Base-by-base conservation (phyloP, 35 echinoderm and acorn worm genomes). In the Chiridota heheva region DNA sequence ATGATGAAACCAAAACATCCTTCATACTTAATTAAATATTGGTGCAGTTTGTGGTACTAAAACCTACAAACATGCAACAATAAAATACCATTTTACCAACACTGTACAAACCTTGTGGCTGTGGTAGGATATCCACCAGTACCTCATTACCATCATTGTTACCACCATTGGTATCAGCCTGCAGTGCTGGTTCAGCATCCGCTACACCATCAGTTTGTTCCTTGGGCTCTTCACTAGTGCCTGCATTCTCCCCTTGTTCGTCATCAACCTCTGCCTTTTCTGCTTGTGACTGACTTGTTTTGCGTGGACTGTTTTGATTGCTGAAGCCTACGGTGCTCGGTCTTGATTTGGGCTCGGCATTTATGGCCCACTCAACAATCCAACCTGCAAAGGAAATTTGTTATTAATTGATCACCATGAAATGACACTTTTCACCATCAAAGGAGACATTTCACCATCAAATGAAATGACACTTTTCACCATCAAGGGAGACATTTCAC, bases 301-400 rank as follows among this genome's bases (percentile, higher is more conserved):
- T 40, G 48, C 26, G 22, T 60, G 42, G 60, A 51, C 78, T 75
- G 53, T 32, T 87, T 7, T 38, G 7, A 22, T 49, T 64, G 48
- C 64, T 82, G 37, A 68, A 41, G 46, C 40, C 70, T 15, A 63
- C 76, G 29, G 87, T 90, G 76, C 62, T 90, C 58, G 82, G 57
- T 51, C 83, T 49, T 6, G 87, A 79, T 4, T 77, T 69, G 20
- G 82, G 53, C 0, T 48, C 44, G 7, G 92, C 87, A 51, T 87
- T 85, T 60, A 98, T 92, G 69, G 89, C 84, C 95, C 95, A 98
- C 57, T 98, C 95, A 69, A 98, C 89, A 26, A 98, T 88, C 89
- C 95, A 91, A 62, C 95, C 89, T 97, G 71, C 53, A 36, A 44
- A 56, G 47, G 42, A 61, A 64, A 47, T n/a, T n/a, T n/a, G n/a